Percentiles rank a stretch among this genome's conserved stretches.
These are phyloP conservation scores for Euschistus heros DNA, from an alignment of 1,140 invertebrate species.

Conservation along the genomic window DNA sequence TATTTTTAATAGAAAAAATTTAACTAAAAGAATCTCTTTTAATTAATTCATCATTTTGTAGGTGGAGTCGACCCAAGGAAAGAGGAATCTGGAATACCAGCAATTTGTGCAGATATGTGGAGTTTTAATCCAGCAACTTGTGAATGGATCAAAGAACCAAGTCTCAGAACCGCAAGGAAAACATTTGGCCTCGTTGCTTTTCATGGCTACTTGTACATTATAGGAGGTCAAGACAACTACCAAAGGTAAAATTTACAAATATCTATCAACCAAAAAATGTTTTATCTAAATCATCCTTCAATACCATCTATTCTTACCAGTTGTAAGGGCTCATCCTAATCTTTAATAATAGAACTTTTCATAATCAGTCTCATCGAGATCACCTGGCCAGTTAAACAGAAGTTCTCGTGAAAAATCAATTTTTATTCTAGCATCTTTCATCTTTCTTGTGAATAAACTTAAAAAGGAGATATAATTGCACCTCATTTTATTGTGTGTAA, in stretches of 20 bases:
- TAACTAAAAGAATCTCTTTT: too few species aligned
- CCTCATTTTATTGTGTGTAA: too few species aligned
- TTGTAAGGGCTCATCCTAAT: too few species aligned
- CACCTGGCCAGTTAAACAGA: background rate
- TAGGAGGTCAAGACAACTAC: slow-evolving; percentile 49
- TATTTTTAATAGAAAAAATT: too few species aligned
- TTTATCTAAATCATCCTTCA: background rate
- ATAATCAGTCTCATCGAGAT: background rate
- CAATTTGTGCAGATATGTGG: slow-evolving; percentile 46
- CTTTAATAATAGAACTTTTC: background rate
- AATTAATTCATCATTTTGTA: slow-evolving; percentile 29
- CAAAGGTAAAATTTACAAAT: slow-evolving; percentile 34
- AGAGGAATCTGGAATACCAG: slow-evolving; percentile 39
- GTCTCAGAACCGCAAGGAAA: slow-evolving; percentile 42
- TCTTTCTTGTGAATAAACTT: too few species aligned
- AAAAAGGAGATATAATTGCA: too few species aligned
- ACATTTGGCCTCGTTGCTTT: slow-evolving; percentile 47
- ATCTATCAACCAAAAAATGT: too few species aligned
- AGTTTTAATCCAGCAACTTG: slow-evolving; percentile 46
- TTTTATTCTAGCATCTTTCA: too few species aligned
- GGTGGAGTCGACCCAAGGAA: slow-evolving; percentile 48
- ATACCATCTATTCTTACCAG: too few species aligned
- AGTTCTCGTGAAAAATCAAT: background rate
- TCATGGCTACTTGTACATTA: slow-evolving; percentile 45
- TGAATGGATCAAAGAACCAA: slow-evolving; percentile 46